Conservation (phyloP, 2,888 invertebrate genomes). For the Acleris cristana region DNA sequence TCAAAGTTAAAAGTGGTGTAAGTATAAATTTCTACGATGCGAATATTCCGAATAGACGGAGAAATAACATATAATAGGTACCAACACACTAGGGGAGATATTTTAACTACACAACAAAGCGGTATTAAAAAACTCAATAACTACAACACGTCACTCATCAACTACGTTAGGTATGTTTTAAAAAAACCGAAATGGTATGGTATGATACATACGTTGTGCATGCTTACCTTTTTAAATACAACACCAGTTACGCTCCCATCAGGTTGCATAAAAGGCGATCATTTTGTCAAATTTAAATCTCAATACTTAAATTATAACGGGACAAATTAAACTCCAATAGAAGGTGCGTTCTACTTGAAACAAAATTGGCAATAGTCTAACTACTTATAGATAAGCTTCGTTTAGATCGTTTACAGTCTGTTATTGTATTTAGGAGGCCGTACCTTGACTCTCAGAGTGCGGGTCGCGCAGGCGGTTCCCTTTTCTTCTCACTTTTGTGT, state of each 20-base stretch:
- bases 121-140: background rate
- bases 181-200: slow-evolving; percentile 48
- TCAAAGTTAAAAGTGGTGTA: too few relatives aligned
- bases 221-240: slow-evolving; percentile 83
- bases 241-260: slow-evolving; percentile 82
- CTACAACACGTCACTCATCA: slow-evolving; percentile 18
- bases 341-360: slow-evolving; percentile 79
- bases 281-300: slow-evolving; percentile 78
- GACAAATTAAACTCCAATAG: slow-evolving; percentile 71
- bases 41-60: too few relatives aligned
- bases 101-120: slow-evolving; percentile 16
- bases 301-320: slow-evolving; percentile 71
- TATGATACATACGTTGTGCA: slow-evolving; percentile 77
- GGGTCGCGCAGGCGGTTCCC: slow-evolving; percentile 90
- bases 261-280: slow-evolving; percentile 83
- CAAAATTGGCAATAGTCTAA: slow-evolving; percentile 72
- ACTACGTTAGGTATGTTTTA: slow-evolving; percentile 14
- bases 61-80: too few relatives aligned
- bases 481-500: slow-evolving; percentile 93
- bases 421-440: slow-evolving; percentile 33
- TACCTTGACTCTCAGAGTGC: slow-evolving; percentile 94
- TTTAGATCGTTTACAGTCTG: slow-evolving; percentile 44
- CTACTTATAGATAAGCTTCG: slow-evolving; percentile 74
- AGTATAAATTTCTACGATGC: too few relatives aligned
- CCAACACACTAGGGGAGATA: background rate